These are phyloP conservation scores for Aphodius granarius DNA, from an alignment of 2,888 invertebrate species.

Conservation along the genomic window DNA sequence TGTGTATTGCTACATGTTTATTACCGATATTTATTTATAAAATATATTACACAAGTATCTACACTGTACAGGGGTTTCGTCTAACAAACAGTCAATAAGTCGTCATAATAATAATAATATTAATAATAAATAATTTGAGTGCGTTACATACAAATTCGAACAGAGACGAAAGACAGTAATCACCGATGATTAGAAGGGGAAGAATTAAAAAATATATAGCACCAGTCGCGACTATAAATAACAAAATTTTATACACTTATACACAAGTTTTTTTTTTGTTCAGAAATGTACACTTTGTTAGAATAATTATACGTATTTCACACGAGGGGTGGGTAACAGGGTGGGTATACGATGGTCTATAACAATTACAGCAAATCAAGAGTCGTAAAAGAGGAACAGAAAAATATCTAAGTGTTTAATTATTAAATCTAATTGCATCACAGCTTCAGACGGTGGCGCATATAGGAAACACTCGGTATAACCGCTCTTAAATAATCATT, in stretches of 20 bases:
- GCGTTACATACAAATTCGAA: neutral
- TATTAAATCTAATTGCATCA: slow-evolving; percentile 45
- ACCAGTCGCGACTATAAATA: slow-evolving; percentile 54
- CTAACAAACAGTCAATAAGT: slow-evolving; percentile 49
- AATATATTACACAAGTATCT: slow-evolving; percentile 58
- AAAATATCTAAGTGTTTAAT: slow-evolving; percentile 39
- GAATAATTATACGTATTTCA: slow-evolving; percentile 20
- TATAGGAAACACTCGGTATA: slow-evolving; percentile 34
- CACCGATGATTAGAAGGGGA: neutral
- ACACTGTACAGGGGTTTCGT: slow-evolving; percentile 54
- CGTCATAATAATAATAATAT: slow-evolving; percentile 28
- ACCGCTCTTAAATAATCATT: slow-evolving; percentile 1
- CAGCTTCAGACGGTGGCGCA: slow-evolving; percentile 45
- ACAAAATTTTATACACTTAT: slow-evolving; percentile 37
- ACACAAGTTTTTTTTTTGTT: slow-evolving; percentile 1
- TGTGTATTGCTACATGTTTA: slow-evolving; percentile 49
- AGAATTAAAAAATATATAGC: slow-evolving; percentile 46
- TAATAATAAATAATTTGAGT: neutral
- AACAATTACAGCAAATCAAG: slow-evolving; percentile 40
- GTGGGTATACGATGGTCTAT: slow-evolving; percentile 29
- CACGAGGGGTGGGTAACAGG: slow-evolving; percentile 15
- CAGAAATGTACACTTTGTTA: slow-evolving; percentile 18
- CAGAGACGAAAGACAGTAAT: neutral
- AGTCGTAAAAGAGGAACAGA: slow-evolving; percentile 33
- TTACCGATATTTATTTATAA: slow-evolving; percentile 55